Base-by-base conservation (phyloP, 2,113 vertebrate genomes). In the Dasyornis broadbenti region DNA sequence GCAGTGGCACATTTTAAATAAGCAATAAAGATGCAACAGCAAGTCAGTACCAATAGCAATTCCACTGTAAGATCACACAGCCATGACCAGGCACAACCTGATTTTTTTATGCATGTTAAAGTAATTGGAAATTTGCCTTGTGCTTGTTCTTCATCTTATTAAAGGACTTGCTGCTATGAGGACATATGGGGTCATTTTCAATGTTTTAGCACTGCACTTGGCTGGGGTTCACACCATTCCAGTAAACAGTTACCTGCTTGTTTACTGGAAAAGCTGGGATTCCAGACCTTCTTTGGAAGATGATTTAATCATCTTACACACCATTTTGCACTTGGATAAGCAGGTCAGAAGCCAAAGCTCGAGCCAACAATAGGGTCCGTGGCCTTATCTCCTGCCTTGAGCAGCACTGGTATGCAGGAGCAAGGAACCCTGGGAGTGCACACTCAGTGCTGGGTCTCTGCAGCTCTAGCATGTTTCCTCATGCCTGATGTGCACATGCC, bases 21-120 rank as follows among this genome's bases (percentile, higher is more conserved):
- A 94, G 83, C 87, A 96, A 92, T 92, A 85, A 85, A 79, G 66
- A 93, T 85, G 78, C 73, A 82, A 93, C 40, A 89, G 44, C 69
- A 92, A 92, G 68, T 45, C 81, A 45, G 81, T 31, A 78, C 49
- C 27, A 54, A 85, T 1, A 79, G 57, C 63, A 91, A 39, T 90
- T 85, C 66, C 59, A 50, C 63, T 53, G 57, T 69, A 89, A 72
- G 81, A 85, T 24, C 89, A 86, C 69, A 82, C 45, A 94, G 78
- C 78, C 70, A 9, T 70, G 84, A 91, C 73, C 63, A 85, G 78
- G 82, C 94, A 94, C 24, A 92, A 82, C 8, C 57, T 5, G 3
- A 44, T 31, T 13, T 92, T 92, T 95, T 97, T 50, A 92, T 88
- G 57, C 66, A 19, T 44, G 42, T 68, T 82, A 31, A 91, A 95